Conservation (phyloP, 92 coral and sea anemone genomes). For the Epizoanthus ramosus region DNA sequence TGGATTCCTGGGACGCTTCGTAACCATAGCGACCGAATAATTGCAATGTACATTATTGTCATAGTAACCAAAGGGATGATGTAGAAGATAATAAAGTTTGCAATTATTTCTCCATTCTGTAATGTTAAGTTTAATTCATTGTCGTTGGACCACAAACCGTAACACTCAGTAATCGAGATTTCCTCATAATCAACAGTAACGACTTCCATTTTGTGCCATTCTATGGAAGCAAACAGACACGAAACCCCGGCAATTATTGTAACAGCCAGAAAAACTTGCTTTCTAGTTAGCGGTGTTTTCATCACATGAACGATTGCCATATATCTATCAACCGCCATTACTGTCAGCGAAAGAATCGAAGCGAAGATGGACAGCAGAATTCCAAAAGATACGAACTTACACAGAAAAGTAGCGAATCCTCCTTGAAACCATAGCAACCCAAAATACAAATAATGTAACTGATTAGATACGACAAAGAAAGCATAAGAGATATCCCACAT, state of each 20-base stretch:
- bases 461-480: background rate
- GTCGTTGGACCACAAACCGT: background rate
- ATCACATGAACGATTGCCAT: constrained; percentile 7
- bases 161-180: background rate
- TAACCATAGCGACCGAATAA: constrained; percentile 15
- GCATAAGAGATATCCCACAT: constrained; percentile 3
- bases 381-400: constrained; percentile 15
- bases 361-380: constrained; percentile 3
- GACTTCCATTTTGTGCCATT: background rate
- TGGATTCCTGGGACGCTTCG: background rate
- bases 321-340: constrained; percentile 4
- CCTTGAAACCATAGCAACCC: constrained; percentile 4
- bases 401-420: background rate
- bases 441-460: background rate
- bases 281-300: background rate
- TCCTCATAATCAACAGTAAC: background rate
- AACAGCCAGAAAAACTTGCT: background rate
- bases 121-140: background rate
- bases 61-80: background rate
- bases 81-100: background rate
- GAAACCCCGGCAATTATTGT: background rate
- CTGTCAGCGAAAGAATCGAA: constrained; percentile 8
- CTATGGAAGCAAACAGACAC: background rate
- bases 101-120: background rate
- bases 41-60: background rate